A percentile compares a stretch with the other conserved stretches of the same genome.
Evolutionary conservation across 2,888 invertebrate genomes (phyloP).

Genomic region (Rutpela maculata): DNA sequence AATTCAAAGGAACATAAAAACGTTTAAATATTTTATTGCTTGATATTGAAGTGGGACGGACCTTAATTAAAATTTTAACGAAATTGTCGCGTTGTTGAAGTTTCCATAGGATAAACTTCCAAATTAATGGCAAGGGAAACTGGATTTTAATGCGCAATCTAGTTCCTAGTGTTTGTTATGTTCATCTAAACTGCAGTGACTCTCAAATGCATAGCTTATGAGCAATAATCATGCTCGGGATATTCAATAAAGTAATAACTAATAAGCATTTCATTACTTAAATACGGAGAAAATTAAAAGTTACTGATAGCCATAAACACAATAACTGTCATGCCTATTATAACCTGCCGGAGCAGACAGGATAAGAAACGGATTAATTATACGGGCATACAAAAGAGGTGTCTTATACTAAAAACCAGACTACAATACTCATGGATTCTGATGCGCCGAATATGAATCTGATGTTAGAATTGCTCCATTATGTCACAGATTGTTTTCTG

Average conservation of each 20-base stretch:
- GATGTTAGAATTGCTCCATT: too few relatives aligned
- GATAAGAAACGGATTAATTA: too few relatives aligned
- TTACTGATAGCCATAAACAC: too few relatives aligned
- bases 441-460: too few relatives aligned
- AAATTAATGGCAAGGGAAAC: slow-evolving; percentile 51
- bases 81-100: not conserved
- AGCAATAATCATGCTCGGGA: slow-evolving; percentile 5
- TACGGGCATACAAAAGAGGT: too few relatives aligned
- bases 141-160: slow-evolving; percentile 52
- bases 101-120: slow-evolving; percentile 40
- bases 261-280: not conserved
- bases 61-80: not conserved
- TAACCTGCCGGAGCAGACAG: too few relatives aligned
- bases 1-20: too few relatives aligned
- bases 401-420: too few relatives aligned
- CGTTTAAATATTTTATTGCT: too few relatives aligned
- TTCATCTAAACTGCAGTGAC: slow-evolving; percentile 39
- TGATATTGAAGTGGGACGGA: not conserved
- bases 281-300: not conserved
- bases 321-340: too few relatives aligned
- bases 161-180: slow-evolving; percentile 49
- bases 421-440: too few relatives aligned
- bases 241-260: not conserved
- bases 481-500: too few relatives aligned
- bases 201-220: slow-evolving; percentile 4